A percentile compares a stretch with the other conserved stretches of the same genome.
phyloP scores from a whole-genome alignment of 2,888 invertebrate genomes.

The Allophyes oxyacanthae region DNA sequence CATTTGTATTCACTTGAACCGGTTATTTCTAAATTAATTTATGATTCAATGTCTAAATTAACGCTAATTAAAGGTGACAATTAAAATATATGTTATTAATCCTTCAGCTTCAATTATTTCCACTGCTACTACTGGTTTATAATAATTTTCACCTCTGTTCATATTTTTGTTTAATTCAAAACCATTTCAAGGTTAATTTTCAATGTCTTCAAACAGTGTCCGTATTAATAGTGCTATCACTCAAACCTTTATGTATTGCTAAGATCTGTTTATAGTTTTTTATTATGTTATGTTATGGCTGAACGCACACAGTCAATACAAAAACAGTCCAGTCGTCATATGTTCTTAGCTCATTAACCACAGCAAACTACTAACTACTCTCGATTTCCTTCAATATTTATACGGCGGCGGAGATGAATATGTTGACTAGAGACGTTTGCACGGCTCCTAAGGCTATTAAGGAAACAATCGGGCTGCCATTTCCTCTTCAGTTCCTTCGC shows the following conservation, averaged over 20 bases:
- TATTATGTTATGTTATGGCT: not conserved
- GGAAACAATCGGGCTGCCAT: slow-evolving; percentile 47
- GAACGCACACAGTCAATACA: not conserved
- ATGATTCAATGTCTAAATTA: no score
- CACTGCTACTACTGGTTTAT: no score
- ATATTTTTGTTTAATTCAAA: no score
- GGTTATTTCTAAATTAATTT: not conserved
- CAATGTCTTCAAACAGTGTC: no score
- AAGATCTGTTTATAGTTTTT: no score
- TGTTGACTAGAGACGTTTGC: slow-evolving; percentile 20
- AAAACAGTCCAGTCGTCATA: not conserved
- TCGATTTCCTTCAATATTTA: slow-evolving; percentile 30
- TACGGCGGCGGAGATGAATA: slow-evolving; percentile 33
- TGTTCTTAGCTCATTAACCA: not conserved
- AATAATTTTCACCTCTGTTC: no score
- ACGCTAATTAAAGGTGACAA: no score
- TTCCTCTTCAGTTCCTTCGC: slow-evolving; percentile 40
- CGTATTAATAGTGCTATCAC: no score
- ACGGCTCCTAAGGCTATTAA: slow-evolving; percentile 33
- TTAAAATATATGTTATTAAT: no score
- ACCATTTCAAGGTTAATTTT: no score
- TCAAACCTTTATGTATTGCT: no score
- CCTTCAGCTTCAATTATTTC: no score
- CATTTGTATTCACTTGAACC: not conserved
- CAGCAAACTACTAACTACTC: slow-evolving; percentile 8